Conservation (phyloP, 2,888 invertebrate species). For the Monochamus alternatus region DNA sequence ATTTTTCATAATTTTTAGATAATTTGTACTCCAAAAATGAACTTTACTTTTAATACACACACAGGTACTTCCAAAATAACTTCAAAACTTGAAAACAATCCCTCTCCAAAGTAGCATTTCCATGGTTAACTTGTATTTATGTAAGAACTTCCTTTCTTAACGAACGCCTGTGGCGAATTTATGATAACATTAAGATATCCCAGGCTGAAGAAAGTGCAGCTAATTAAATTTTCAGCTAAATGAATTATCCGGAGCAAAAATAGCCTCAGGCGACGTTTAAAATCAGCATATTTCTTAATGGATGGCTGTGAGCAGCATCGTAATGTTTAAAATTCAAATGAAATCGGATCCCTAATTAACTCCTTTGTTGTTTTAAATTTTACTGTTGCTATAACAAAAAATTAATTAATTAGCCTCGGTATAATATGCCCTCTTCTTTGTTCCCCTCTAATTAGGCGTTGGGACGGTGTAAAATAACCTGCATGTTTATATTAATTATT, state of each 20-base stretch:
- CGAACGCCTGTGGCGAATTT: conserved; percentile 1
- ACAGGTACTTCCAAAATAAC: no score
- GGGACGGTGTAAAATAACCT: conserved; percentile 26
- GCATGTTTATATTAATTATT: conserved; percentile 38
- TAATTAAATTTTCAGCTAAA: conserved; percentile 18
- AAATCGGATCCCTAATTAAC: conserved; percentile 57
- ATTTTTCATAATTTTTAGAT: no score
- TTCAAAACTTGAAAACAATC: no score
- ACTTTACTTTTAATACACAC: no score
- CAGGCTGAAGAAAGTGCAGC: conserved; percentile 5
- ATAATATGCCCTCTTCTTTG: conserved; percentile 41
- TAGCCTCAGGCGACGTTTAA: conserved; percentile 24
- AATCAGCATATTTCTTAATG: conserved; percentile 49
- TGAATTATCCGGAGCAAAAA: conserved; percentile 22
- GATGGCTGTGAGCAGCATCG: conserved; percentile 48
- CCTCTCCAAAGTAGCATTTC: no score
- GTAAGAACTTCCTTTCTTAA: not conserved
- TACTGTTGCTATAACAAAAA: conserved; percentile 55
- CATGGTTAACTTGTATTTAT: no score
- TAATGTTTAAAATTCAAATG: conserved; percentile 55
- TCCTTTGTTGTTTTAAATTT: conserved; percentile 58
- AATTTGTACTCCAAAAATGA: no score
- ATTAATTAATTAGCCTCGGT: conserved; percentile 49
- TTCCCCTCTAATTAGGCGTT: conserved; percentile 41
- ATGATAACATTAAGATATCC: conserved; percentile 13